These are phyloP conservation scores for Oscheius sp. DNA, from an alignment of 2,888 invertebrate genomes.

Conservation along the genomic window DNA sequence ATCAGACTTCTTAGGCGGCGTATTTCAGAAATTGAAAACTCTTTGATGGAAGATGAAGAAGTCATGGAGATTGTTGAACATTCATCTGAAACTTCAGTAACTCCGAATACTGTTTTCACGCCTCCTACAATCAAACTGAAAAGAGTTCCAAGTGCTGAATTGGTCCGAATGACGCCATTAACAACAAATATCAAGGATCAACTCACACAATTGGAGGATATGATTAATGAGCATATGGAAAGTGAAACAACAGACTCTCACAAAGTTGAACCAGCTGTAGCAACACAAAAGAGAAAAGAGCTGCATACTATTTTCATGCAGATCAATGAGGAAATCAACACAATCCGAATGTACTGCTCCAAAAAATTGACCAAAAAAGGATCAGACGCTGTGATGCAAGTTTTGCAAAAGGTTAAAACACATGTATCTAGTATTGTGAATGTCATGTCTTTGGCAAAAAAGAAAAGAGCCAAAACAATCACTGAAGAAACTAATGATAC, in stretches of 20 bases:
- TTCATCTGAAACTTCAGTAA: too few species aligned
- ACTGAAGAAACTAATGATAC: not conserved
- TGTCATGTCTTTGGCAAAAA: constrained; percentile 36
- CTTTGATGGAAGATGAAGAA: constrained; percentile 62
- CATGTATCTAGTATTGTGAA: constrained; percentile 54
- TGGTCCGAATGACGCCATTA: constrained; percentile 56
- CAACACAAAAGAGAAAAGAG: constrained; percentile 36
- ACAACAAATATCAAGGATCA: constrained; percentile 52
- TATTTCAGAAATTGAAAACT: constrained; percentile 59
- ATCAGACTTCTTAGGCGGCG: constrained; percentile 53
- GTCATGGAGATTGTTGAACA: constrained; percentile 41
- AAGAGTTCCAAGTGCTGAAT: constrained; percentile 54
- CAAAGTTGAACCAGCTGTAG: constrained; percentile 33
- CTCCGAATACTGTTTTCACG: constrained; percentile 7
- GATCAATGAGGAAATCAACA: constrained; percentile 65
- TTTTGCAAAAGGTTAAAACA: constrained; percentile 52
- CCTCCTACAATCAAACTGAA: constrained; percentile 37
- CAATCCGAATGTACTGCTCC: constrained; percentile 60
- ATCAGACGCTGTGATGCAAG: constrained; percentile 61
- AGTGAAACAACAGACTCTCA: constrained; percentile 23
- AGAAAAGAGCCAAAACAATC: not conserved
- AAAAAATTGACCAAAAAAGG: constrained; percentile 58
- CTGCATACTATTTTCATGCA: constrained; percentile 62
- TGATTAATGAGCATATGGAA: constrained; percentile 44
- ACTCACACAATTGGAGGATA: constrained; percentile 49